Conservation (phyloP, 2,888 invertebrate genomes). For the Aromia moschata region DNA sequence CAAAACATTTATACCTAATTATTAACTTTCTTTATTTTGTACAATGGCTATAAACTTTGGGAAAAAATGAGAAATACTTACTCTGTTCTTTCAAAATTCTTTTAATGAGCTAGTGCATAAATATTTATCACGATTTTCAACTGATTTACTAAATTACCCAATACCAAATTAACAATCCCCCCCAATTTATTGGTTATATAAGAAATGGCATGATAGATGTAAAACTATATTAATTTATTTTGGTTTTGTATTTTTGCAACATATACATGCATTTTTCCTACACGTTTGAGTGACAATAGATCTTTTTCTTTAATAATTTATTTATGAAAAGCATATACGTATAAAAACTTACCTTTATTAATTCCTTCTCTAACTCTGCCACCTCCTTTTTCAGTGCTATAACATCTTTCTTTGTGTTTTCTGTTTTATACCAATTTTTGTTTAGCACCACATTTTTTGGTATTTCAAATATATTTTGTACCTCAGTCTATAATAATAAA, state of each 20-base stretch:
- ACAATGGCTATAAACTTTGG: too few relatives aligned
- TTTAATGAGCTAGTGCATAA: too few relatives aligned
- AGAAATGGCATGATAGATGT: too few relatives aligned
- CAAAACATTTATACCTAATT: conserved; percentile 17
- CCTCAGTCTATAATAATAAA: conserved; percentile 27
- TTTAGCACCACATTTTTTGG: conserved; percentile 34
- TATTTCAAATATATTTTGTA: conserved; percentile 32
- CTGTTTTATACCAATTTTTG: conserved; percentile 25
- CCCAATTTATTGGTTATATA: too few relatives aligned
- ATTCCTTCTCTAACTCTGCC: conserved; percentile 22
- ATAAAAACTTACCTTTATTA: conserved; percentile 28
- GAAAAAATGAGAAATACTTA: too few relatives aligned
- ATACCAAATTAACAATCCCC: too few relatives aligned
- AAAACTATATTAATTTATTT: too few relatives aligned
- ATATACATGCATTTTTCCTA: neutral
- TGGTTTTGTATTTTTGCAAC: too few relatives aligned
- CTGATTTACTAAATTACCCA: too few relatives aligned
- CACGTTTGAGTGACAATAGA: neutral
- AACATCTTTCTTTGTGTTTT: conserved; percentile 27
- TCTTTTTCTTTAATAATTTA: neutral
- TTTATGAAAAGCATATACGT: neutral
- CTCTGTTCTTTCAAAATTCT: too few relatives aligned
- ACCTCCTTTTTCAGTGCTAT: conserved; percentile 28
- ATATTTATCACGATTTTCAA: too few relatives aligned
- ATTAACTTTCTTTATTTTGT: too few relatives aligned